A percentile compares a stretch with the other conserved stretches of the same genome.
phyloP scores from a whole-genome alignment of 1,140 invertebrate genomes.

The Thaumetopoea pityocampa region DNA sequence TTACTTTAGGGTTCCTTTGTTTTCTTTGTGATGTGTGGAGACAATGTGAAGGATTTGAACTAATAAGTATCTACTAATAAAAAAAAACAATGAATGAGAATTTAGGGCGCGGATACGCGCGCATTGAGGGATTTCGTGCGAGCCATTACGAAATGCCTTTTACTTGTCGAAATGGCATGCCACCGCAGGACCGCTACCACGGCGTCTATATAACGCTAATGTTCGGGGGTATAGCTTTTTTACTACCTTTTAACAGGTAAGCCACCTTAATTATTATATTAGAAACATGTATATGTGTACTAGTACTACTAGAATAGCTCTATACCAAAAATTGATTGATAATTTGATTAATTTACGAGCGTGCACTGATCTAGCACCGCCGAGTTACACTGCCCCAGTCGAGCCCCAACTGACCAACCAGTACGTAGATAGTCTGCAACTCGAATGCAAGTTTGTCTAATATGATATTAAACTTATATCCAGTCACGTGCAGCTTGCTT shows the following conservation, averaged over 20 bases:
- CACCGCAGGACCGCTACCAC: slow-evolving; percentile 86
- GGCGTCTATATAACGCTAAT: slow-evolving; percentile 88
- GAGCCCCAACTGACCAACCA: too few relatives aligned
- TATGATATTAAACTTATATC: too few relatives aligned
- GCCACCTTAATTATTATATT: background rate
- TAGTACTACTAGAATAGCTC: slow-evolving; percentile 2
- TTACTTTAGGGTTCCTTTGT: too few relatives aligned
- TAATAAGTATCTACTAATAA: slow-evolving; percentile 1
- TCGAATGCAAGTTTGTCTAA: too few relatives aligned
- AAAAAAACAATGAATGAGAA: slow-evolving; percentile 79
- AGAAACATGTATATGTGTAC: slow-evolving; percentile 10
- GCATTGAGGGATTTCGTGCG: slow-evolving; percentile 63
- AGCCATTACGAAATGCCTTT: slow-evolving; percentile 56
- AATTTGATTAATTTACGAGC: too few relatives aligned
- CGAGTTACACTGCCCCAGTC: too few relatives aligned
- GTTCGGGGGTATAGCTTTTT: slow-evolving; percentile 91
- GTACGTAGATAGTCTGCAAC: too few relatives aligned
- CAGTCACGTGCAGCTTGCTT: too few relatives aligned
- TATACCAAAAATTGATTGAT: too few relatives aligned
- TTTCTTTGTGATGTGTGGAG: background rate
- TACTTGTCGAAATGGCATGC: slow-evolving; percentile 56
- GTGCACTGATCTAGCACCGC: too few relatives aligned
- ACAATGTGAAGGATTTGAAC: background rate
- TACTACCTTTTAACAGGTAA: slow-evolving; percentile 93
- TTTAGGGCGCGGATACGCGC: slow-evolving; percentile 81